Evolutionary conservation across 1,140 invertebrate species (phyloP).

Genomic region (Zaprionus ghesquierei): DNA sequence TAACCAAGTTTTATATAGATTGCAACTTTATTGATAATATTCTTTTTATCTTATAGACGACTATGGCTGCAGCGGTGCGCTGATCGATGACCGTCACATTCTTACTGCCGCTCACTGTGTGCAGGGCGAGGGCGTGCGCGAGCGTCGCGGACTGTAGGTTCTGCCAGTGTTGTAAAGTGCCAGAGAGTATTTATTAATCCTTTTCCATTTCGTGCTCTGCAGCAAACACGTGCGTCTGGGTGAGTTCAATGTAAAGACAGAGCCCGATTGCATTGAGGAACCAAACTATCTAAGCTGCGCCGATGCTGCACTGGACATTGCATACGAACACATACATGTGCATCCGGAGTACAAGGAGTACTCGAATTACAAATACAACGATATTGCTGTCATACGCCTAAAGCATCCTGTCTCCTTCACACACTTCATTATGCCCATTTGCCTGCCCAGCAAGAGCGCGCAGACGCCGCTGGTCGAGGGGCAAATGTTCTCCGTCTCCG

Average conservation of each 20-base stretch:
- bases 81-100: slow-evolving; percentile 85
- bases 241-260: slow-evolving; percentile 85
- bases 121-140: slow-evolving; percentile 83
- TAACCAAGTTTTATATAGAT: background rate
- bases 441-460: slow-evolving; percentile 85
- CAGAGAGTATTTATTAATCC: too few relatives aligned
- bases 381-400: slow-evolving; percentile 90
- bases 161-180: background rate
- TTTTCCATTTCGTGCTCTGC: too few relatives aligned
- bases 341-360: slow-evolving; percentile 82
- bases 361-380: slow-evolving; percentile 83
- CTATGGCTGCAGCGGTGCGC: slow-evolving; percentile 84
- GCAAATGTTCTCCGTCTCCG: slow-evolving; percentile 87
- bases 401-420: slow-evolving; percentile 89
- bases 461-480: slow-evolving; percentile 82
- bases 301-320: slow-evolving; percentile 78
- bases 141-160: slow-evolving; percentile 71
- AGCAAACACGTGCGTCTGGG: slow-evolving; percentile 85
- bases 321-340: slow-evolving; percentile 73
- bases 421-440: slow-evolving; percentile 90
- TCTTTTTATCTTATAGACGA: slow-evolving; percentile 47
- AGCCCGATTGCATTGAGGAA: slow-evolving; percentile 84
- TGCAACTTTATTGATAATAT: background rate
- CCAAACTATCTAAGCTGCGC: slow-evolving; percentile 75
- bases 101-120: slow-evolving; percentile 94